Conservation (phyloP, 2,888 invertebrate species). For the Cerastis rubricosa region DNA sequence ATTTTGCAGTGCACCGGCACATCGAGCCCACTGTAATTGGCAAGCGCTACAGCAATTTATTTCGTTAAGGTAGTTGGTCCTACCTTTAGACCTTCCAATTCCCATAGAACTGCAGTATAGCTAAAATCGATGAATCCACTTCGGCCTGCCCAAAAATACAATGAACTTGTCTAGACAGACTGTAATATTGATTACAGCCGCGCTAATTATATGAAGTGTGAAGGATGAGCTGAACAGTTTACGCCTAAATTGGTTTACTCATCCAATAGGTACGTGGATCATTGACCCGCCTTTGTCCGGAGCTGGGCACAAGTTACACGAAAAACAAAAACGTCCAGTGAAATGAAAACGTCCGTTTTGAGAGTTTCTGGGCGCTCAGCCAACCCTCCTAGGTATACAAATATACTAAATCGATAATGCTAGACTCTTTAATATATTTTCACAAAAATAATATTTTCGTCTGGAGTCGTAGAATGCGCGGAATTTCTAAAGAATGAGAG, state of each 20-base stretch:
- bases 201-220: constrained; percentile 55
- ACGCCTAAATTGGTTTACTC: constrained; percentile 62
- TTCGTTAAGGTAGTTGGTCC: neutral
- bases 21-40: neutral
- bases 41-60: neutral
- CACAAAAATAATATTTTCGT: constrained; percentile 14
- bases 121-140: neutral
- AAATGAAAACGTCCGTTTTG: constrained; percentile 19
- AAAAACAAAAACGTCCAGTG: constrained; percentile 37
- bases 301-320: constrained; percentile 13
- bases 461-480: neutral
- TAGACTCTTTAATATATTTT: constrained; percentile 1
- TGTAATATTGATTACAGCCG: constrained; percentile 58
- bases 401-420: constrained; percentile 26
- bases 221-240: constrained; percentile 52
- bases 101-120: neutral
- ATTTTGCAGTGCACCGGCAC: neutral
- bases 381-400: constrained; percentile 27
- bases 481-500: neutral
- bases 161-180: constrained; percentile 66
- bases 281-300: constrained; percentile 59
- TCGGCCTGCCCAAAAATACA: constrained; percentile 1
- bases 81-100: neutral
- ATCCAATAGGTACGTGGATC: constrained; percentile 57
- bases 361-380: constrained; percentile 41